These are phyloP conservation scores for Aleadryas rufinucha DNA, from an alignment of 2,113 vertebrate species.

Conservation along the genomic window DNA sequence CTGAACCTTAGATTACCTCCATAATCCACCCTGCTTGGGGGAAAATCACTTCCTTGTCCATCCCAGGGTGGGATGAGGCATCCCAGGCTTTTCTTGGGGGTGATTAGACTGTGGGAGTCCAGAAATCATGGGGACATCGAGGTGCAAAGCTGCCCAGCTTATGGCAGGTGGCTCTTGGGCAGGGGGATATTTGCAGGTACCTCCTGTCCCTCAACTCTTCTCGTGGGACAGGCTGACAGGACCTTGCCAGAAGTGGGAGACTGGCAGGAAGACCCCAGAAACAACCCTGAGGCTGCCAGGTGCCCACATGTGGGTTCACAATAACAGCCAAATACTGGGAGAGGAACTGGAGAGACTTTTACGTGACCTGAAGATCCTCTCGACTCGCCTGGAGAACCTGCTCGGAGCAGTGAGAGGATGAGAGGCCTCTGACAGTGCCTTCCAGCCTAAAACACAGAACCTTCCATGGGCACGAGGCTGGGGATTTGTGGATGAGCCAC, in stretches of 20 bases:
- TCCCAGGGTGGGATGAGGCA: not conserved
- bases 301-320: not conserved
- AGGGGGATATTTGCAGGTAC: not conserved
- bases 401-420: not conserved
- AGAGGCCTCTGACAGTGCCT: not conserved
- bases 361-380: not conserved
- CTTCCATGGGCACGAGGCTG: not conserved
- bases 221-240: not conserved
- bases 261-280: not conserved
- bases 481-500: too few relatives aligned
- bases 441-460: not conserved
- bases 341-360: not conserved
- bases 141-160: not conserved
- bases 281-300: not conserved
- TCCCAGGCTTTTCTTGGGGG: not conserved
- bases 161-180: not conserved
- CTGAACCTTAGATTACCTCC: not conserved
- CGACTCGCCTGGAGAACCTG: not conserved
- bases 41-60: fast-evolving
- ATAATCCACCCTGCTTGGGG: fast-evolving
- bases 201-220: not conserved
- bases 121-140: fast-evolving
- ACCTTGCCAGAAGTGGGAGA: not conserved
- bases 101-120: fast-evolving
- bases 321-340: fast-evolving